Evolutionary conservation across 2,113 vertebrate genomes (phyloP), one percentile per base, ranked within the genome.

Genomic region (Sander vitreus): DNA sequence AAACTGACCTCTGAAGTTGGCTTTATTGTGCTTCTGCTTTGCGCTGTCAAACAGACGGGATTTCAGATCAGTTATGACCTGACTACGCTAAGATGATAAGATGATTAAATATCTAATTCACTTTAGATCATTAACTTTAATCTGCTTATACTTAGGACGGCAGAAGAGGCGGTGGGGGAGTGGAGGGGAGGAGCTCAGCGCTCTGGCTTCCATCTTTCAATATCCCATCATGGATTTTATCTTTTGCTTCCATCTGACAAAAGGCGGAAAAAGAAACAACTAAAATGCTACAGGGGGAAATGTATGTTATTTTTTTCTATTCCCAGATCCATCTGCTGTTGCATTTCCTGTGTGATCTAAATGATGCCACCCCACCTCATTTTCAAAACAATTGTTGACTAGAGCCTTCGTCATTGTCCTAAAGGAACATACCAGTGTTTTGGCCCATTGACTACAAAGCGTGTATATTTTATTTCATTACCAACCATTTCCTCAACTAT

Each of bases 101-200:
- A 93, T 94, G 93, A 94, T 94, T 94, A 94, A 93, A 94, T 94
- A 93, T 94, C 93, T 94, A 94, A 94, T 93, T 94, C 93, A 94
- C 93, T 94, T 94, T 92, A 93, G 87, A 91, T 93, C 92, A 93
- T 93, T 94, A 93, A 93, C 89, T 93, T 92, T 94, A 93, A 94
- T 93, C 93, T 93, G 88, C 93, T 94, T 93, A 93, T 90, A 85
- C 84, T 91, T 86, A 85, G 81, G 65, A 92, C 11, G 80, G 84
- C 84, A 89, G 88, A 79, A 16, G 80, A 84, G 77, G 45, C 25
- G 13, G 80, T 3, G 5, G 72, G 47, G 18, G 67, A 14, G 76
- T 54, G 57, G 4, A 43, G 54, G 68, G 73, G 68, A 11, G 71
- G 85, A 47, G 73, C 58, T 62, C 45, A 0, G 18, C 27, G 58